Evolutionary conservation across 37 sponge, comb jelly and placozoan genomes (phyloP).

Genomic region (Sycon ciliatum): DNA sequence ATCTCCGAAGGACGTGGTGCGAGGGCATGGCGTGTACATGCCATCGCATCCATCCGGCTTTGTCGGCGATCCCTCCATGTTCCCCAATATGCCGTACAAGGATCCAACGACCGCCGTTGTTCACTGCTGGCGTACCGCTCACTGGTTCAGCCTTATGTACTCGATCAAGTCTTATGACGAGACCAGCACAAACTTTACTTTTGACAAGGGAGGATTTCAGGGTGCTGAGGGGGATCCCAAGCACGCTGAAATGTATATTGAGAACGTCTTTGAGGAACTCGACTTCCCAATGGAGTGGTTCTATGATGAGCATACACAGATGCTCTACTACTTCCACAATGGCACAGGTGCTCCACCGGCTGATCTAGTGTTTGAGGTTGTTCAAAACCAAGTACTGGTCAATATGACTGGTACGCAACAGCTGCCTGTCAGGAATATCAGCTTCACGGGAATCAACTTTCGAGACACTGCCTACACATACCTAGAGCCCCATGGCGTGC

Average conservation of each 20-base stretch:
- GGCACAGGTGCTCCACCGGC: slow-evolving; percentile 22
- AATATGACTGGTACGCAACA: slow-evolving; percentile 29
- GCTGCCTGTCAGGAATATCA: slow-evolving; percentile 16
- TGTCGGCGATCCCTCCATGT: slow-evolving; percentile 12
- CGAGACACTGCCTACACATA: slow-evolving; percentile 33
- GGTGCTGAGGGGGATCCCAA: slow-evolving; percentile 26
- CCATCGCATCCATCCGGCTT: slow-evolving; percentile 33
- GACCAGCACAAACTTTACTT: slow-evolving; percentile 12
- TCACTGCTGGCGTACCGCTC: slow-evolving; percentile 22
- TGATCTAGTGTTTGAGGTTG: slow-evolving; percentile 18
- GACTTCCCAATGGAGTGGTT: slow-evolving; percentile 46
- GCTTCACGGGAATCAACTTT: slow-evolving; percentile 22
- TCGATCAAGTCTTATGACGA: slow-evolving; percentile 11
- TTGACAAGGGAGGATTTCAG: slow-evolving; percentile 38
- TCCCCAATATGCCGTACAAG: slow-evolving; percentile 28
- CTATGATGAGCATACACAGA: slow-evolving; percentile 23
- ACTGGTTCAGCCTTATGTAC: slow-evolving; percentile 40
- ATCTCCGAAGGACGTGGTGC: too few relatives aligned
- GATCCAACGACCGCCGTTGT: slow-evolving; percentile 25
- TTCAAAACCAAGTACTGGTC: slow-evolving; percentile 15
- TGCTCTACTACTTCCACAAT: slow-evolving; percentile 35
- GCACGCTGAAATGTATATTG: slow-evolving; percentile 35
- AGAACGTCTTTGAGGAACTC: slow-evolving; percentile 49
- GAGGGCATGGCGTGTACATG: too few relatives aligned
- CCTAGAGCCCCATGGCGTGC: slow-evolving; percentile 32